A percentile compares a stretch with the other conserved stretches of the same genome.
Conservation (phyloP, 2,113 vertebrate species). For the Psophia crepitans region DNA sequence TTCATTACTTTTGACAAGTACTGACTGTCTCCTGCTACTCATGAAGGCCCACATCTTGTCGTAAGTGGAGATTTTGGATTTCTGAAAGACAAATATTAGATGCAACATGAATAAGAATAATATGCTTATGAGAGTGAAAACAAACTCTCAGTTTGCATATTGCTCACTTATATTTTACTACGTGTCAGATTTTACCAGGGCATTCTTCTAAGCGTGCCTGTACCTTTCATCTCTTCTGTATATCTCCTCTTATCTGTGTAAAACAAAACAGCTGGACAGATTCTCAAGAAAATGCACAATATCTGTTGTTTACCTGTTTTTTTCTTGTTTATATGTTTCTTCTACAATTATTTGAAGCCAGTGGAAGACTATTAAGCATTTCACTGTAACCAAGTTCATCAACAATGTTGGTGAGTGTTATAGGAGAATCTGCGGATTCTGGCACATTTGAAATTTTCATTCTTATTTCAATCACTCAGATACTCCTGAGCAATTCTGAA, state of each 20-base stretch:
- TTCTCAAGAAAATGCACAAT: neutral
- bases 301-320: neutral
- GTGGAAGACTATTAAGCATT: neutral
- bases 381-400: neutral
- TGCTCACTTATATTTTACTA: neutral
- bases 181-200: neutral
- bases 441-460: neutral
- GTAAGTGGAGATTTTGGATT: constrained; percentile 98
- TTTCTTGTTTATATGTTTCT: neutral
- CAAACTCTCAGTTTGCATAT: neutral
- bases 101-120: neutral
- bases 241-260: neutral
- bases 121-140: neutral
- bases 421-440: neutral
- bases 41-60: constrained; percentile 99
- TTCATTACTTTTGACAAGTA: constrained; percentile 95
- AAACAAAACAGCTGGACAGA: neutral
- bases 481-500: neutral
- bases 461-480: neutral
- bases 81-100: constrained; percentile 76
- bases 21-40: constrained; percentile 95
- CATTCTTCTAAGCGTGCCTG: neutral
- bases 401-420: neutral
- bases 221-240: neutral
- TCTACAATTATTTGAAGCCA: neutral